Conservation (phyloP, 2,888 invertebrate species). For the Eudemis profundana region DNA sequence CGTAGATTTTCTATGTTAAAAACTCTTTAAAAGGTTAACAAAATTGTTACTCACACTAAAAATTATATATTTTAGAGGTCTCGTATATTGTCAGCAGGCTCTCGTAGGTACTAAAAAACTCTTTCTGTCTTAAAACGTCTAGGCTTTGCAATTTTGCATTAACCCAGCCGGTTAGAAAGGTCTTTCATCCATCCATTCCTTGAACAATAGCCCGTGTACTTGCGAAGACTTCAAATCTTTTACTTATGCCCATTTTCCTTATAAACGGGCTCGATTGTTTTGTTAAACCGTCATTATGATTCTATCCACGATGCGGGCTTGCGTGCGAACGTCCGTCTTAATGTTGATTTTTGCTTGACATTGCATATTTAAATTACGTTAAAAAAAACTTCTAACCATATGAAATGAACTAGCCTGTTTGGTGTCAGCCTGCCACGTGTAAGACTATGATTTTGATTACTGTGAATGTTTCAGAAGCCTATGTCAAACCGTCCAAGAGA, state of each 20-base stretch:
- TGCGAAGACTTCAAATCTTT: slow-evolving; percentile 48
- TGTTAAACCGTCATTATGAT: slow-evolving; percentile 55
- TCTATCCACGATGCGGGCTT: slow-evolving; percentile 52
- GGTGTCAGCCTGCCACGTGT: no score
- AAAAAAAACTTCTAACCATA: neutral
- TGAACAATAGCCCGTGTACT: slow-evolving; percentile 48
- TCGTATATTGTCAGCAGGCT: no score
- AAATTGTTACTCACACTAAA: no score
- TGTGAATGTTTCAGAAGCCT: no score
- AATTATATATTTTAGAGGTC: no score
- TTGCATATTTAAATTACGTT: slow-evolving; percentile 26
- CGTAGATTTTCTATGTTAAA: no score
- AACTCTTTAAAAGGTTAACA: no score
- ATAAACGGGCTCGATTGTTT: slow-evolving; percentile 51
- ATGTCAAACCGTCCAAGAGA: no score
- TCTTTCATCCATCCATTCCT: slow-evolving; percentile 39
- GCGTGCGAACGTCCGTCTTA: slow-evolving; percentile 51
- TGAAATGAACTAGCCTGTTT: no score
- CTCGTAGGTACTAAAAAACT: no score
- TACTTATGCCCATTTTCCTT: slow-evolving; percentile 52
- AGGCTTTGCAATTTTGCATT: slow-evolving; percentile 6
- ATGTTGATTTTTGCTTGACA: slow-evolving; percentile 53
- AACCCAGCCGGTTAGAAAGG: slow-evolving; percentile 20
- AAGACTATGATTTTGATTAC: no score
- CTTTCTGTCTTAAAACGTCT: neutral